Base-by-base conservation (phyloP, 2,797 vertebrate species). In the Melanotaenia trifasciata region DNA sequence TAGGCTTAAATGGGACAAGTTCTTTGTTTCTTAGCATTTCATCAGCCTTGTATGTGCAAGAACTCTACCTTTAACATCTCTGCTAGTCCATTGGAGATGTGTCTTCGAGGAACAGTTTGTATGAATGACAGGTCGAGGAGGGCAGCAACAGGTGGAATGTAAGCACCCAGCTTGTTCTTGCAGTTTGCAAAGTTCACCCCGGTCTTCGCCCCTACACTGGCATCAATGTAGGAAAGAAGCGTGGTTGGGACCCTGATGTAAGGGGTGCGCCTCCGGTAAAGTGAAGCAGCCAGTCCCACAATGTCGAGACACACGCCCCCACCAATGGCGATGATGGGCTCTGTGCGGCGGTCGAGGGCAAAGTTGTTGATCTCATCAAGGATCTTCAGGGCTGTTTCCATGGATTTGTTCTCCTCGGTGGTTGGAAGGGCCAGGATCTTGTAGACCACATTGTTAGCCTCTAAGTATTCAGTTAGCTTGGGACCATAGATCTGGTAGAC, bases 171-270 rank as follows among this genome's bases (percentile, higher is more conserved):
- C 80, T 96, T 96, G 74, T 96, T 96, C 82, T 96, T 96, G 64
- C 95, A 96, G 70, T 95, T 94, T 30, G 94, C 93, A 45, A 96
- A 96, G 69, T 96, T 96, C 13, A 96, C 95, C 1, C 96, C 95
- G 0, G 93, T 96, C 86, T 96, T 96, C 0, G 96, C 96, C 20
- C 95, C 95, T 5, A 96, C 93, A 0, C 95, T 96, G 36, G 94
- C 95, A 1, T 96, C 95, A 0, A 96, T 90, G 0, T 96, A 96
- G 5, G 95, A 95, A 28, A 96, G 90, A 56, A 96, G 94, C 0
- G 95, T 96, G 45, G 95, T 96, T 1, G 96, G 96, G 26, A 96
- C 93, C 0, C 95, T 91, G 32, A 96, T 95, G 86, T 96, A 96
- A 18, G 95, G 95, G 0, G 95, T 96, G 16, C 94, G 94, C 58